Base-by-base conservation (phyloP, 2,113 vertebrate genomes). In the Cottus gobio region DNA sequence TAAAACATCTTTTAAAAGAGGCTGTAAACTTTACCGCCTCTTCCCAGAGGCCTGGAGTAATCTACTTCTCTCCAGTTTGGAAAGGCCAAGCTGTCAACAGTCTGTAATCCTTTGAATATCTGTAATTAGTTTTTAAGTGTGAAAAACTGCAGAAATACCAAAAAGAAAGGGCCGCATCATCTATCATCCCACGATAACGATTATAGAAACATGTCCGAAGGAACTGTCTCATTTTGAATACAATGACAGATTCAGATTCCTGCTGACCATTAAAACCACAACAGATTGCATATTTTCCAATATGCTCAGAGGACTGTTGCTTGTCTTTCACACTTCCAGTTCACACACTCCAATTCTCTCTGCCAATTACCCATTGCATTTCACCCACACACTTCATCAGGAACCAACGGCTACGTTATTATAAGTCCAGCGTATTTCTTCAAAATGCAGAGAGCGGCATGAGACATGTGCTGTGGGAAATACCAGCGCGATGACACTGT, bases 261-360 rank as follows among this genome's bases (percentile, higher is more conserved):
- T 71, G 56, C 22, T 48, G 46, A 69, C 60, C 46, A 58, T 31
- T 10, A 63, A 66, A 79, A 75, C 30, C 58, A 71, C 70, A 80
- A 72, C 46, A 71, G 57, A 87, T 66, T 84, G 71, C 62, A 78
- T 28, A 66, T 82, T 85, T 83, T 74, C 77, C 84, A 85, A 85
- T 87, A 85, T 87, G 86, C 62, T 88, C 69, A 42, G 20, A 60
- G 12, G 63, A 82, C 20, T 64, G 79, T 48, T 80, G 70, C 46
- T 82, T 68, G 61, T 90, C 63, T 88, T 88, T 90, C 78, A 87
- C 89, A 89, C 83, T 79, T 83, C 36, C 57, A 73, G 60, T 86
- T 90, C 74, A 80, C 85, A 88, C 84, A 85, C 75, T 90, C 64
- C 12, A 70, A 30, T 82, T 89, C 24, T 82, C 74, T 48, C 64